Evolutionary conservation across 2,888 invertebrate genomes (phyloP).

Genomic region (Athalia circularis): DNA sequence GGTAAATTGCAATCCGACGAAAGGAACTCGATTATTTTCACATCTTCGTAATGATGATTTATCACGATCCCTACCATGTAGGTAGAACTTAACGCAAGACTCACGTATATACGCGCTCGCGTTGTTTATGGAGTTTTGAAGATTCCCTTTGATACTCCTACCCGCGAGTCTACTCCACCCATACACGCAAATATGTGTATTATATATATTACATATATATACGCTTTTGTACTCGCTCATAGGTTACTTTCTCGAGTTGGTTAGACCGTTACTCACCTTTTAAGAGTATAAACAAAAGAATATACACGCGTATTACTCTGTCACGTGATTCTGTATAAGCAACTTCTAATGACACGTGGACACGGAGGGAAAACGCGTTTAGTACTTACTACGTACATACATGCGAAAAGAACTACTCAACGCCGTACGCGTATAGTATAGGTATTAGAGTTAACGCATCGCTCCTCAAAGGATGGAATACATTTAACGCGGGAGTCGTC

Average conservation of each 20-base stretch:
- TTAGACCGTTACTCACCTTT: slow-evolving; percentile 25
- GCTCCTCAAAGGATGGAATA: slow-evolving; percentile 3
- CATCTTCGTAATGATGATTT: slow-evolving; percentile 41
- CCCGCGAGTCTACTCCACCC: not conserved
- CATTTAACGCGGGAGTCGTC: slow-evolving; percentile 41
- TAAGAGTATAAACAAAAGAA: slow-evolving; percentile 22
- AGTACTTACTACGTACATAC: not conserved
- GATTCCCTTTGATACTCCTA: slow-evolving; percentile 29
- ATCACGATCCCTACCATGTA: slow-evolving; percentile 14
- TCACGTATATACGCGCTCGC: not conserved
- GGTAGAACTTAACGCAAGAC: not conserved
- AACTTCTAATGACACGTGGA: slow-evolving; percentile 35
- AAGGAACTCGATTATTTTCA: slow-evolving; percentile 42
- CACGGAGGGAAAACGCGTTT: not conserved
- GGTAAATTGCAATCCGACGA: slow-evolving; percentile 39
- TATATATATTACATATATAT: too few species aligned
- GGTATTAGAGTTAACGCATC: slow-evolving; percentile 24
- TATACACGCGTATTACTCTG: slow-evolving; percentile 8
- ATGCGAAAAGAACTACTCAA: not conserved
- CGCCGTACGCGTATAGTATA: not conserved
- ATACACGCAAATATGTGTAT: not conserved
- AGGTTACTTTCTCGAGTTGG: slow-evolving; percentile 3
- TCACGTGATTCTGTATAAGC: slow-evolving; percentile 18
- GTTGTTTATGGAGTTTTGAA: slow-evolving; percentile 39
- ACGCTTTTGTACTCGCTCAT: too few species aligned